Evolutionary conservation across 2,797 vertebrate species (phyloP), one percentile per base, ranked within the genome.

Genomic region (Centropyge bicolor): DNA sequence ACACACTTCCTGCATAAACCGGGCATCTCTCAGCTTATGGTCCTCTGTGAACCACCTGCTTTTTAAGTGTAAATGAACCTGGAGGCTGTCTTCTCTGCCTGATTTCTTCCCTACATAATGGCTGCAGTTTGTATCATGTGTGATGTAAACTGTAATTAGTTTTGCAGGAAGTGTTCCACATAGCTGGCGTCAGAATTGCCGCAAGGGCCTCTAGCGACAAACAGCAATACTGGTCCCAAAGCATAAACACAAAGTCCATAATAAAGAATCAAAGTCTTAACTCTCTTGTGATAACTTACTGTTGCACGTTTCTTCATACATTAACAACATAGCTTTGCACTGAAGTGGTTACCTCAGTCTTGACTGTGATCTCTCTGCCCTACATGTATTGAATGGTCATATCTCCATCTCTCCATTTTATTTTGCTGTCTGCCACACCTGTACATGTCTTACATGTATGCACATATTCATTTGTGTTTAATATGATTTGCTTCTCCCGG

Each of bases 401-500:
- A 24, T 79, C 63, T 62, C 64, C 76, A 76, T 78, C 24, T 59
- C 31, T 81, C 41, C 8, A 14, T 84, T 82, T 83, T 80, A 55
- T 74, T 87, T 89, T 64, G 8, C 51, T 87, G 84, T 89, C 55
- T 79, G 66, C 75, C 83, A 76, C 61, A 75, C 48, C 74, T 88
- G 66, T 90, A 80, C 84, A 84, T 91, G 87, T 90, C 61, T 76
- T 22, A 86, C 82, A 85, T 83, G 74, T 92, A 66, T 89, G 71
- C 67, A 70, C 76, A 62, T 84, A 86, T 91, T 77, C 79, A 85
- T 93, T 89, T 74, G 63, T 85, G 89, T 92, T 90, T 87, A 85
- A 88, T 92, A 92, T 93, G 59, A 92, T 95, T 94, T 95, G 90
- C 92, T 93, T 95, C 96, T 96, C 94, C 96, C 96, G 95, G 92